Base-by-base conservation (phyloP, 2,888 invertebrate species). In the Pterostichus niger region DNA sequence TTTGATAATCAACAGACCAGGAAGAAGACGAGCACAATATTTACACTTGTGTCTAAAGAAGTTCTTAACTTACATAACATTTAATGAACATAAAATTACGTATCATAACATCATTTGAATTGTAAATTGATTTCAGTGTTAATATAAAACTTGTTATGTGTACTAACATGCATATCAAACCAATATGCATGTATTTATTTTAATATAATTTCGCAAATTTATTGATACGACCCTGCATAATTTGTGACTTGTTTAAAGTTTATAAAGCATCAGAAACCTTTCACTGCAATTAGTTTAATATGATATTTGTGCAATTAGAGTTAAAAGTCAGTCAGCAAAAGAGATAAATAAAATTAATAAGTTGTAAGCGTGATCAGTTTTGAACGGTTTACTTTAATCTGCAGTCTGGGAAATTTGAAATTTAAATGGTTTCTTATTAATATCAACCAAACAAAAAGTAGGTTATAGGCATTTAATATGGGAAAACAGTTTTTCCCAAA, bases 101-200 rank as follows among this genome's bases (percentile, higher is more conserved):
- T 64, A 64, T 64, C 64, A 64, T 64, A 64, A 64, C 64, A 64
- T 64, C 35, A 64, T 64, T 64, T 64, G 64, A 64, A 64, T 64
- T 64, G 64, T 64, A 64, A 64, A 64, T 64, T 59, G 59, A 59
- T 59, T 59, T 59, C 59, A 59, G 59, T 59, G 59, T 59, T 31
- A 0, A 59, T 59, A 59, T 31, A 10, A 59, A 35, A 64, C 49
- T 49, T 64, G 33, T 33, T 31, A n/a, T 61, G 31, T 61, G 61
- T 35, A 64, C 64, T 35, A 64, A 64, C 64, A 64, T 64, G 64
- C 64, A 35, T 64, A 64, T 64, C 64, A 64, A 35, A 31, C 59
- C 59, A 6, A 56, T 59, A 59, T 59, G 59, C 59, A 59, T 64
- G 11, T n/a, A 35, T 64, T 64, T 13, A 64, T 6, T 40, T 64